A percentile compares a stretch with the other conserved stretches of the same genome.
Evolutionary conservation across 2,888 invertebrate genomes (phyloP).

Genomic region (Nycteola revayana): DNA sequence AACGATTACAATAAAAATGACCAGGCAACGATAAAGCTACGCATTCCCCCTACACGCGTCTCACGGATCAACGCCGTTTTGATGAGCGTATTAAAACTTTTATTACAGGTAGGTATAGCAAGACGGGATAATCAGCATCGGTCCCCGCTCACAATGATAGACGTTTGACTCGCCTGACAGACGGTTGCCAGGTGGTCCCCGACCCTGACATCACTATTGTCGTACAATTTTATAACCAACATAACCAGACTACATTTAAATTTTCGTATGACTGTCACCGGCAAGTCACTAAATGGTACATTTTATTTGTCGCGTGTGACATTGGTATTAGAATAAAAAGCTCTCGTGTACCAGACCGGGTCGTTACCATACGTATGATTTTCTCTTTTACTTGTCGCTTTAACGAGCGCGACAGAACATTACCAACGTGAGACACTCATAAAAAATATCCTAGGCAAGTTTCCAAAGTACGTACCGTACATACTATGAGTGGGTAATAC

Average conservation of each 20-base stretch:
- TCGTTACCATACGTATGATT: constrained; percentile 38
- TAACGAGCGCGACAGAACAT: constrained; percentile 39
- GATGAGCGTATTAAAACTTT: constrained; percentile 58
- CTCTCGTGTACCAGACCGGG: constrained; percentile 33
- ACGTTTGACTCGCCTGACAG: constrained; percentile 49
- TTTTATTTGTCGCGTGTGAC: constrained; percentile 40
- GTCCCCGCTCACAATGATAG: constrained; percentile 46
- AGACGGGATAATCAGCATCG: constrained; percentile 54
- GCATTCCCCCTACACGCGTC: constrained; percentile 20
- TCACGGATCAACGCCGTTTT: constrained; percentile 50
- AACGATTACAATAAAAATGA: constrained; percentile 4
- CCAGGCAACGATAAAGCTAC: constrained; percentile 15
- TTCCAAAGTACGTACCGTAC: constrained; percentile 37
- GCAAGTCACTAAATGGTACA: constrained; percentile 23
- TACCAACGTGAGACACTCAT: constrained; percentile 36
- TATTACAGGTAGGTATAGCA: constrained; percentile 59
- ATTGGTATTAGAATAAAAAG: constrained; percentile 36
- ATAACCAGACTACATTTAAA: constrained; percentile 29
- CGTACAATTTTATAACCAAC: constrained; percentile 30
- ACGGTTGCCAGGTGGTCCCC: constrained; percentile 53
- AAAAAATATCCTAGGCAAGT: constrained; percentile 49
- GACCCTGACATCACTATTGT: constrained; percentile 28
- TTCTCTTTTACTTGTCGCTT: constrained; percentile 39
- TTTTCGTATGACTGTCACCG: constrained; percentile 30
- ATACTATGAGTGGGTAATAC: constrained; percentile 26